A percentile compares a stretch with the other conserved stretches of the same genome.
These are phyloP conservation scores for Trachemys scripta DNA, from an alignment of 2,113 vertebrate species.

Conservation along the genomic window DNA sequence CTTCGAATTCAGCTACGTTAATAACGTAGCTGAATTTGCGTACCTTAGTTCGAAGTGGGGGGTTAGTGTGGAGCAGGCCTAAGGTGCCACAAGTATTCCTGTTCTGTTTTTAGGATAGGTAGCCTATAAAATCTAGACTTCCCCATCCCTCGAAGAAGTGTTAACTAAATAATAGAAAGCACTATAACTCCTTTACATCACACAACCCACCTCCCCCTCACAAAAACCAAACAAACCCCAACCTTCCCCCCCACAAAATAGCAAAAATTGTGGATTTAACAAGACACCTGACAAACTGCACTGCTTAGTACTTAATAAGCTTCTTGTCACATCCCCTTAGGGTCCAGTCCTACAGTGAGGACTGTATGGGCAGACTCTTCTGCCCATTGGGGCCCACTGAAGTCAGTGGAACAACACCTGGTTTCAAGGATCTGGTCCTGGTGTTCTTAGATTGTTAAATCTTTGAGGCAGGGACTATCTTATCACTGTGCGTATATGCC, in stretches of 20 bases:
- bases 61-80: too few species aligned
- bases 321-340: slow-evolving; percentile 64
- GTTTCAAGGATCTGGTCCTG: background rate
- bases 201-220: background rate
- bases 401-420: background rate
- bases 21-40: too few species aligned
- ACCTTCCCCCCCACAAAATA: background rate
- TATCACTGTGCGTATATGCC: background rate
- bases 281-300: slow-evolving; percentile 70
- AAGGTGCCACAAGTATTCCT: too few species aligned
- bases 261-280: background rate
- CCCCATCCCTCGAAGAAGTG: background rate
- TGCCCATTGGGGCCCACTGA: fast-evolving
- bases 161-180: background rate
- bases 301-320: slow-evolving; percentile 48
- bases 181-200: background rate
- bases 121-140: too few species aligned
- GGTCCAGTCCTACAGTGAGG: background rate
- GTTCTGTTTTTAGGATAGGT: background rate
- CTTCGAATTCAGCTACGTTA: too few species aligned
- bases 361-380: background rate
- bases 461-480: background rate
- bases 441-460: background rate
- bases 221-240: background rate
- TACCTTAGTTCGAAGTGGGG: too few species aligned